Percentiles rank a stretch among this genome's conserved stretches.
These are phyloP conservation scores for Tenodera sinensis DNA, from an alignment of 2,888 invertebrate species.

Conservation along the genomic window DNA sequence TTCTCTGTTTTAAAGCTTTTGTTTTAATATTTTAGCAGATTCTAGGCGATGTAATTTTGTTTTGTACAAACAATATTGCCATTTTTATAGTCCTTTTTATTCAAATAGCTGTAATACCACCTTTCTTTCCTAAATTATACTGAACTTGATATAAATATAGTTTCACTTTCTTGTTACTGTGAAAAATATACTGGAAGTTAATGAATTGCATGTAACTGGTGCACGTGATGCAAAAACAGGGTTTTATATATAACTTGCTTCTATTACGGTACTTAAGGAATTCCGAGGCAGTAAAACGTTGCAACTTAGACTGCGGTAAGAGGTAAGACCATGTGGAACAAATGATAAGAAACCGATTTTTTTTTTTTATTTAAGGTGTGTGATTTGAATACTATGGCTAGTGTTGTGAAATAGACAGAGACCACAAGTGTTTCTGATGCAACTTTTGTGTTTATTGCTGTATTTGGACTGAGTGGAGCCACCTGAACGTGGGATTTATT, in stretches of 20 bases:
- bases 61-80: too few species aligned
- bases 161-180: too few species aligned
- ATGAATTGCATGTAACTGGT: too few species aligned
- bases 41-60: too few species aligned
- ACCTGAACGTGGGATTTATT: neutral
- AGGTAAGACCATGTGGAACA: neutral
- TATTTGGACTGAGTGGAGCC: neutral
- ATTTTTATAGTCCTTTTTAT: too few species aligned
- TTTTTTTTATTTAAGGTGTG: neutral
- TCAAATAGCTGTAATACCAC: too few species aligned
- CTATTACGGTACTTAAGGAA: neutral
- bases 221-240: too few species aligned
- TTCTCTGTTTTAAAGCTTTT: too few species aligned
- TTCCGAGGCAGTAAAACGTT: neutral
- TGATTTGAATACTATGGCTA: neutral
- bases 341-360: neutral
- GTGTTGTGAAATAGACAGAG: neutral
- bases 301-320: neutral
- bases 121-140: too few species aligned
- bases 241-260: neutral
- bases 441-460: conserved; percentile 4
- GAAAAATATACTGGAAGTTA: too few species aligned
- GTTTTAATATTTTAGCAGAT: too few species aligned
- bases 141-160: too few species aligned
- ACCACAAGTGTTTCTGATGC: neutral